Base-by-base conservation (phyloP, 2,888 invertebrate species). In the Lithophane socia region DNA sequence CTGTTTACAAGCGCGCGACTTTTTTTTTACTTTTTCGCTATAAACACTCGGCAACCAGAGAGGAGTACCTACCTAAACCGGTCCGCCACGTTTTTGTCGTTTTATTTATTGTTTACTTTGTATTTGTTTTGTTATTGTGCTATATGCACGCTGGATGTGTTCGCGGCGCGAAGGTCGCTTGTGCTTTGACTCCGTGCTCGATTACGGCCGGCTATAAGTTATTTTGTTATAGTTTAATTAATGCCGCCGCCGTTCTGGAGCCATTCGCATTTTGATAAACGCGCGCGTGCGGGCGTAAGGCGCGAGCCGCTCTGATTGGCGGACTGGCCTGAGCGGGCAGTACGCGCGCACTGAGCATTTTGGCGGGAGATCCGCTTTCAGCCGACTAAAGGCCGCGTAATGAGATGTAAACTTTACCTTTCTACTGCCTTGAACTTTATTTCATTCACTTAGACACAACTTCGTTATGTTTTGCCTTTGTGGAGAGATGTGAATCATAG, bases 241-340 rank as follows among this genome's bases (percentile, higher is more conserved):
- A 89, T 90, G 83, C 85, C 79, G 89, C 77, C 81, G 90, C 87
- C 87, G 89, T 70, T 76, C 56, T 77, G 85, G 88, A 87, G 88
- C 91, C 91, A 93, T 95, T 94, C 94, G 92, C 87, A 89, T 91
- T 92, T 94, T 94, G 93, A 95, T 95, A 95, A 94, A 94, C 90
- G 92, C 94, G 94, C 94, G 94, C 94, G 93, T 91, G 90, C 94
- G 91, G 88, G 88, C 92, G 93, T 91, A 92, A 91, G 91, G 92
- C 95, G 93, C 95, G 93, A 93, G 91, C 93, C 88, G 89, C 90
- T 94, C 91, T 95, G 95, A 96, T 96, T 96, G 95, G 96, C 89
- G 90, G 89, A 91, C 92, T 91, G 37, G 44, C 13, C 83, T n/a
- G 89, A 90, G 79, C 84, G 79, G 80, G 83, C 87, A 88, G 82